These are phyloP conservation scores for Myiopsitta monachus DNA, from an alignment of 2,113 vertebrate species.

Conservation along the genomic window DNA sequence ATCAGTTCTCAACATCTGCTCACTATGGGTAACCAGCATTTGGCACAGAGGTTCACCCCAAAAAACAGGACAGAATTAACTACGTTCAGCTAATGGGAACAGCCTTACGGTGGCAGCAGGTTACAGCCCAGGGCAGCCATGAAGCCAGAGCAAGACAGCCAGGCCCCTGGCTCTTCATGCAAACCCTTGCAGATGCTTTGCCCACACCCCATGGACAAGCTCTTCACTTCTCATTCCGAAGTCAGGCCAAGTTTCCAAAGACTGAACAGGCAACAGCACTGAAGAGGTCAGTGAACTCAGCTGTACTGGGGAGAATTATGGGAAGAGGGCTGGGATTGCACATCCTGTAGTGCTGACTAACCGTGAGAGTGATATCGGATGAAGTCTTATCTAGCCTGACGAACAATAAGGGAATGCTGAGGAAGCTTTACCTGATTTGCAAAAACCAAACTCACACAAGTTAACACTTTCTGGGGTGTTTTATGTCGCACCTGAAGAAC, in stretches of 20 bases:
- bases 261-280: background rate
- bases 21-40: background rate
- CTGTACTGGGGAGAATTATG: background rate
- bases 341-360: background rate
- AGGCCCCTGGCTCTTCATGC: background rate
- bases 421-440: background rate
- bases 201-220: background rate
- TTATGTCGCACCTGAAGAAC: background rate
- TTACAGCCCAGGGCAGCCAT: background rate
- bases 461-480: background rate
- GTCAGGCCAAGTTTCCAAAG: background rate
- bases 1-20: background rate
- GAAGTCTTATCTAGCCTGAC: background rate
- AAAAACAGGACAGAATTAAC: background rate
- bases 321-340: background rate
- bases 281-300: fast-evolving
- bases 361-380: fast-evolving
- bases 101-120: background rate
- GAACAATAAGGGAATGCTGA: background rate
- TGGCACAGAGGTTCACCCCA: background rate
- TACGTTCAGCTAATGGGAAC: background rate
- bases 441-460: background rate
- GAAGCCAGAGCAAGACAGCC: background rate
- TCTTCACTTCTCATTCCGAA: background rate
- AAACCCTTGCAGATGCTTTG: background rate